Evolutionary conservation across 2,888 invertebrate genomes (phyloP), one percentile per base, ranked within the genome.

Genomic region (Andrena hattorfiana): DNA sequence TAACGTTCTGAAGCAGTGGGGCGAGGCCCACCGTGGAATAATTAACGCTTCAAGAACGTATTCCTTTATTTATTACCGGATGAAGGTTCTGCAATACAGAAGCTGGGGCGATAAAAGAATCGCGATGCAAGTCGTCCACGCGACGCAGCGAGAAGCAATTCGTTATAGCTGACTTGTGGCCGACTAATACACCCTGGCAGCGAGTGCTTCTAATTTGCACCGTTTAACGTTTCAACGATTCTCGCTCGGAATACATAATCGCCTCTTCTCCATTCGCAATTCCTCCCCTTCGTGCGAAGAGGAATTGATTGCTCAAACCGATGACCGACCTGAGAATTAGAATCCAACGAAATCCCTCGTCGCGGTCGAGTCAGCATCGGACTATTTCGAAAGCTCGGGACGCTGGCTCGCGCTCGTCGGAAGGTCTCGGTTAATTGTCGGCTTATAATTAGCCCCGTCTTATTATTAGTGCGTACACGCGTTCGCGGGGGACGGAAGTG

Each of bases 381-480:
- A 49, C 48, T 35, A 8, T 63, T 28, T 60, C 26, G 69, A 49
- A 28, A 56, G 30, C 7, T 7, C n/a, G 26, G 16, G 42, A 70
- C 59, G 23, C 51, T 64, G 13, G 49, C 35, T 42, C 35, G 42
- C 10, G 8, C 48, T 28, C 23, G 8, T 3, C 20, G 35, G 56
- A 72, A 69, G 83, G 71, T 75, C 71, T 70, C 68, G 70, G 77
- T 84, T 84, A 84, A 85, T 85, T 76, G 63, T 66, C 80, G 4
- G 23, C 75, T 78, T 77, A 80, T 84, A 82, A 86, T 86, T 86
- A 82, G 80, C 72, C 59, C 16, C 54, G 74, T 78, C 74, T 81
- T 81, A 75, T 82, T 81, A 82, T 75, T 70, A 81, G 75, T 67
- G 54, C 81, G 75, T 56, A 63, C 78, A 84, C 81, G 81, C 84